A percentile compares a stretch with the other conserved stretches of the same genome.
Conservation (phyloP, 2,797 vertebrate genomes). For the Acipenser oxyrinchus region DNA sequence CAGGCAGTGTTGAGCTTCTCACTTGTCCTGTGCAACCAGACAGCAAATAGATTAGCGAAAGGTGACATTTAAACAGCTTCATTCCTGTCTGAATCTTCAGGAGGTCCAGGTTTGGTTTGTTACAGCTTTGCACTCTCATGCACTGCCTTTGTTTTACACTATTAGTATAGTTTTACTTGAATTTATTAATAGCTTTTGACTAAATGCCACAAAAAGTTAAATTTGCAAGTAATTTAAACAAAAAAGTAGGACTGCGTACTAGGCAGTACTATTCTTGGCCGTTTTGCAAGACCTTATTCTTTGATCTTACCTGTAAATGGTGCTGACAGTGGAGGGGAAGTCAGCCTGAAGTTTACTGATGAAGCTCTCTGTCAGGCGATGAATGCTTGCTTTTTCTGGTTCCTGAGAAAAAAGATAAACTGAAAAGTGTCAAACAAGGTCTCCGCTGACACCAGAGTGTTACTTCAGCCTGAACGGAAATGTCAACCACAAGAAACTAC, state of each 20-base stretch:
- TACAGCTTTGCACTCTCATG: background rate
- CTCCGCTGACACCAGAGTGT: background rate
- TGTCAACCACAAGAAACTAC: background rate
- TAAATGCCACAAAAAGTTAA: background rate
- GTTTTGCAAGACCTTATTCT: background rate
- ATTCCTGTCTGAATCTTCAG: background rate
- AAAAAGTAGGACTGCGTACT: background rate
- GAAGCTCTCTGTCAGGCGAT: constrained; percentile 73
- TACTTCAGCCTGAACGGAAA: background rate
- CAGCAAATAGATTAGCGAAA: background rate
- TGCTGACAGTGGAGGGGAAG: constrained; percentile 87
- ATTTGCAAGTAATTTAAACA: background rate
- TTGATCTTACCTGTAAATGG: constrained; percentile 75
- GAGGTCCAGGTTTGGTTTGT: background rate
- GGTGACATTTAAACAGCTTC: background rate
- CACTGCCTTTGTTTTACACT: background rate
- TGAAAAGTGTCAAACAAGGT: background rate
- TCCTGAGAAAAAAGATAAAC: constrained; percentile 43
- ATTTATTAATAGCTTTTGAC: background rate
- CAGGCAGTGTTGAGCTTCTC: constrained; percentile 73
- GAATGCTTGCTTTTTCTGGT: constrained; percentile 75
- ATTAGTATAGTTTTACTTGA: background rate
- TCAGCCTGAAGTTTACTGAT: constrained; percentile 73
- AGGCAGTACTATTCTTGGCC: background rate
- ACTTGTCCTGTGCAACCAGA: constrained; percentile 62